These are phyloP conservation scores for Cygnus olor DNA, from an alignment of 2,797 vertebrate genomes.

Conservation along the genomic window DNA sequence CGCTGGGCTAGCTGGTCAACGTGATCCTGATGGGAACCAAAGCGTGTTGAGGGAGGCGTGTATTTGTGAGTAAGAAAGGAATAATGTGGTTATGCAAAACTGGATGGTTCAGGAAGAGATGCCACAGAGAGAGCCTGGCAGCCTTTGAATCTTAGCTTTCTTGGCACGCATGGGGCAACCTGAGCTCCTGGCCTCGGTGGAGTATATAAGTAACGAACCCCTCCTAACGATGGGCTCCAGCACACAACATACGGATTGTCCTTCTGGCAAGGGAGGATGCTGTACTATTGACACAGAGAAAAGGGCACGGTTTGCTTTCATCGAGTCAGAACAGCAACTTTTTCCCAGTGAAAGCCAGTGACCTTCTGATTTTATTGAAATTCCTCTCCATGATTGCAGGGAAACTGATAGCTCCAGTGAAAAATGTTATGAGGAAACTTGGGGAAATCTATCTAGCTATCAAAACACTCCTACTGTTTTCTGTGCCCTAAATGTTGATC, in stretches of 20 bases:
- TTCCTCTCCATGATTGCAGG: conserved; percentile 53
- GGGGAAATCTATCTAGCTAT: conserved; percentile 58
- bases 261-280: conserved; percentile 12
- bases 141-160: not conserved
- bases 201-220: not conserved
- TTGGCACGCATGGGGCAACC: not conserved
- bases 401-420: conserved; percentile 68
- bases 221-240: not conserved
- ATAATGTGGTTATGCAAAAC: not conserved
- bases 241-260: not conserved
- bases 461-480: conserved; percentile 73
- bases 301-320: conserved; percentile 45
- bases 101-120: not conserved
- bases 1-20: not conserved
- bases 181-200: not conserved
- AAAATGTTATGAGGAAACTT: conserved; percentile 49
- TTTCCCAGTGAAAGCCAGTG: conserved; percentile 65
- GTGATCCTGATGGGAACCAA: not conserved
- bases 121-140: not conserved
- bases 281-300: conserved; percentile 29
- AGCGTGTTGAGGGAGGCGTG: not conserved
- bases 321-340: not conserved
- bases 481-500: conserved; percentile 61
- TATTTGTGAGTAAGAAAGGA: not conserved
- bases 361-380: conserved; percentile 71